Conservation (phyloP, 2,797 vertebrate species). For the Yasuhikotakia modesta region DNA sequence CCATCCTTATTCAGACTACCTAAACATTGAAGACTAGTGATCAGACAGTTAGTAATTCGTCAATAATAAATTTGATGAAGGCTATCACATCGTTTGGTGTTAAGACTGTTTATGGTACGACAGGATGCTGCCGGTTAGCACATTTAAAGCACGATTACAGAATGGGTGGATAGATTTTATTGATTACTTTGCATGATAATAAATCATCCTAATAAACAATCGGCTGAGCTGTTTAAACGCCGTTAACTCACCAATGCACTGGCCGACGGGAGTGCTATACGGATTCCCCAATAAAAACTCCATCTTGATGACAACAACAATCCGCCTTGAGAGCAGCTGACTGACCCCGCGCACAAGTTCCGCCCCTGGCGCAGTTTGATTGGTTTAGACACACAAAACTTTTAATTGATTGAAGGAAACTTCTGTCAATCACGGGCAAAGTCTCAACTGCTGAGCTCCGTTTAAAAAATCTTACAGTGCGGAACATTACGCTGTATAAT, state of each 20-base stretch:
- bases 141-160: neutral
- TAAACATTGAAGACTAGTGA: neutral
- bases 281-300: conserved; percentile 98
- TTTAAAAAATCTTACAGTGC: neutral
- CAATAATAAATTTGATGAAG: neutral
- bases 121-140: neutral
- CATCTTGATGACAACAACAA: conserved; percentile 91
- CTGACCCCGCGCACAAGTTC: conserved; percentile 52
- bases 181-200: neutral
- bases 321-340: conserved; percentile 62
- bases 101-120: neutral
- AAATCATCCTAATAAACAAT: neutral
- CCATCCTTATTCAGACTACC: neutral
- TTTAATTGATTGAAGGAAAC: conserved; percentile 28
- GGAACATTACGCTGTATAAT: neutral
- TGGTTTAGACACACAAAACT: conserved; percentile 49
- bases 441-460: neutral
- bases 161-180: neutral
- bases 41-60: neutral
- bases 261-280: conserved; percentile 95
- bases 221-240: too few relatives aligned
- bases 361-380: conserved; percentile 59
- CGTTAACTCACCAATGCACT: conserved; percentile 87
- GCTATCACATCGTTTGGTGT: neutral
- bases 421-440: conserved; percentile 54